These are phyloP conservation scores for Hemiprocne comata DNA, from an alignment of 2,113 vertebrate species.

Conservation along the genomic window DNA sequence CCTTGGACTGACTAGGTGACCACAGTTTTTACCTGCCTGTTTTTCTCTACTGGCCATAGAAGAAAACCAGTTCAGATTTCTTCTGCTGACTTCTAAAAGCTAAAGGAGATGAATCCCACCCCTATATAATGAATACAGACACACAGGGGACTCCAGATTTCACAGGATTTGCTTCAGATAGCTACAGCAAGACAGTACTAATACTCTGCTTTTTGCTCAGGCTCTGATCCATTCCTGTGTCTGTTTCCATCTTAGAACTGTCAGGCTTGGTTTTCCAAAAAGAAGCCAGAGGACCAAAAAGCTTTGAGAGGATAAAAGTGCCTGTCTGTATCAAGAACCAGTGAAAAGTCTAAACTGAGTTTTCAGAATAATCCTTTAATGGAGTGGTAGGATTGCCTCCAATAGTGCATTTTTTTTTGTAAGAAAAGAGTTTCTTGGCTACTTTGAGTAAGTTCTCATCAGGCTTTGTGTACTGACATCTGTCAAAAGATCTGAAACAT, in stretches of 20 bases:
- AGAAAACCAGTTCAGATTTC: neutral
- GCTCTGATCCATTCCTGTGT: neutral
- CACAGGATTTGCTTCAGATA: neutral
- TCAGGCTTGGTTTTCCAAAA: constrained; percentile 6
- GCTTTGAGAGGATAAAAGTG: neutral
- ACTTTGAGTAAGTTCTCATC: neutral
- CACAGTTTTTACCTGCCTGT: neutral
- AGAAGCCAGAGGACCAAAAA: neutral
- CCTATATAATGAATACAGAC: neutral
- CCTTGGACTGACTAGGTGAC: neutral
- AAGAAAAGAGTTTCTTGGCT: neutral
- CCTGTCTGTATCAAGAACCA: neutral
- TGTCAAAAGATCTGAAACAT: neutral
- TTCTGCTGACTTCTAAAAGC: neutral
- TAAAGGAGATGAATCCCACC: neutral
- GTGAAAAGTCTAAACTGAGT: neutral
- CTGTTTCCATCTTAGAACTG: neutral
- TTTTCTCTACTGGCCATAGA: neutral
- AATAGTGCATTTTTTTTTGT: neutral
- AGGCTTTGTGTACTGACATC: neutral
- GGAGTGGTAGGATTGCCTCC: neutral
- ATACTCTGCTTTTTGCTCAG: neutral
- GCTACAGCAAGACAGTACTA: neutral
- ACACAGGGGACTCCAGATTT: neutral
- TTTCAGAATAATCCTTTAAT: neutral